Evolutionary conservation across 2,888 invertebrate genomes (phyloP).

Genomic region (Dryomyza anilis): DNA sequence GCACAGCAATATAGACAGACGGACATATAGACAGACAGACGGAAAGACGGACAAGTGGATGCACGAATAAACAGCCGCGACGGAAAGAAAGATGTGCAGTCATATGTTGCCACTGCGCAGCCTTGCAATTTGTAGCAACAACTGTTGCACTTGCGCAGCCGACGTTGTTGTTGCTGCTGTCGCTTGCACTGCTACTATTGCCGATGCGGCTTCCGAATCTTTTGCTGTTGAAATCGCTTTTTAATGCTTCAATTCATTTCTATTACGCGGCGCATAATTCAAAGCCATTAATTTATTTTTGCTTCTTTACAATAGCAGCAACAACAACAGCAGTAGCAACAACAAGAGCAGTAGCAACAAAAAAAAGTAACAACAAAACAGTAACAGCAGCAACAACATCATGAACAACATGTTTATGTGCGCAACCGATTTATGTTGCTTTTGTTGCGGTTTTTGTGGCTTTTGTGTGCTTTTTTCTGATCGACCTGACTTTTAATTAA

Average conservation of each 20-base stretch:
- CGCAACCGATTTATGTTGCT: not conserved
- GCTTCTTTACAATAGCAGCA: not conserved
- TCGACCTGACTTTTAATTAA: too few relatives aligned
- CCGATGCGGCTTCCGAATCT: not conserved
- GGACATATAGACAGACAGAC: too few relatives aligned
- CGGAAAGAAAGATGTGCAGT: not conserved
- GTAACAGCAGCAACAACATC: not conserved
- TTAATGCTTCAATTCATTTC: constrained; percentile 15
- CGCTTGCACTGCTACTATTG: not conserved
- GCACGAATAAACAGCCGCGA: too few relatives aligned
- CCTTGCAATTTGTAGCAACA: not conserved
- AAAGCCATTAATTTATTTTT: not conserved
- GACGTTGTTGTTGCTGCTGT: not conserved
- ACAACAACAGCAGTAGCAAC: not conserved
- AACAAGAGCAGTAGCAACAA: not conserved
- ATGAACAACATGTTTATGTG: not conserved
- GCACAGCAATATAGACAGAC: too few relatives aligned
- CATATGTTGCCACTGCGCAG: not conserved
- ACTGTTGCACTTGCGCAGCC: constrained; percentile 6
- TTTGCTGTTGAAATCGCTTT: not conserved
- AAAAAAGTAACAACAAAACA: not conserved
- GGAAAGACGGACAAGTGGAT: too few relatives aligned
- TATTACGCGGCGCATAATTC: constrained; percentile 5
- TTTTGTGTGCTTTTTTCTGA: too few relatives aligned
- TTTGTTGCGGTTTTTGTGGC: not conserved